These are phyloP conservation scores for Heloderma charlesbogerti DNA, from an alignment of 2,113 vertebrate genomes.

Conservation along the genomic window DNA sequence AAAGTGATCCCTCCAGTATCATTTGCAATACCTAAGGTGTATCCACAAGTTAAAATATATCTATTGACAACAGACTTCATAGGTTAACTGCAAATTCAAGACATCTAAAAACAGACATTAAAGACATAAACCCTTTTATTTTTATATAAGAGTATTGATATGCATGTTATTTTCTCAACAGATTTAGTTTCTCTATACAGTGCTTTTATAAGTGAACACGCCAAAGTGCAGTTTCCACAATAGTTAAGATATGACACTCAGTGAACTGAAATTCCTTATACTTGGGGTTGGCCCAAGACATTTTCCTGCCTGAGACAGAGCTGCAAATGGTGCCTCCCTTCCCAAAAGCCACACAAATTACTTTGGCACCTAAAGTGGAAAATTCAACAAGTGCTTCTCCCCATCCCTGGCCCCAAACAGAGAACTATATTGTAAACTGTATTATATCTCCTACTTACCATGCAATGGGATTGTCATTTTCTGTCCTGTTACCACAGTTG, in stretches of 20 bases:
- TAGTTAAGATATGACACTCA: not conserved
- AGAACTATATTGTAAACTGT: not conserved
- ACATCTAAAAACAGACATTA: not conserved
- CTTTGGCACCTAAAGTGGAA: not conserved
- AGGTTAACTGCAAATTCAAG: not conserved
- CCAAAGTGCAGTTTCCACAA: not conserved
- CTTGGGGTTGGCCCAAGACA: not conserved
- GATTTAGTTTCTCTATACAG: not conserved
- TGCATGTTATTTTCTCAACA: not conserved
- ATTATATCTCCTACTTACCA: constrained; percentile 71
- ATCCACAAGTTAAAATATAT: not conserved
- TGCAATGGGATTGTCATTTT: constrained; percentile 87
- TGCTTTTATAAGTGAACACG: not conserved
- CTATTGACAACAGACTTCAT: not conserved
- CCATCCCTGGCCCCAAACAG: not conserved
- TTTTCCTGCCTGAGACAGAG: not conserved
- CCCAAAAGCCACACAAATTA: not conserved
- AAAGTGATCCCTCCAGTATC: constrained; percentile 84
- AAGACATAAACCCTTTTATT: not conserved
- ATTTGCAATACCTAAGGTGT: constrained; percentile 78
- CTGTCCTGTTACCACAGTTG: constrained; percentile 76
- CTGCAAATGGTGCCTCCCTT: not conserved
- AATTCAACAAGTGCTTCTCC: not conserved
- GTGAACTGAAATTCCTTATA: not conserved
- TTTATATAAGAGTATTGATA: not conserved